Base-by-base conservation (phyloP, 53 echinoderm and acorn worm species). In the Luidia sarsii region DNA sequence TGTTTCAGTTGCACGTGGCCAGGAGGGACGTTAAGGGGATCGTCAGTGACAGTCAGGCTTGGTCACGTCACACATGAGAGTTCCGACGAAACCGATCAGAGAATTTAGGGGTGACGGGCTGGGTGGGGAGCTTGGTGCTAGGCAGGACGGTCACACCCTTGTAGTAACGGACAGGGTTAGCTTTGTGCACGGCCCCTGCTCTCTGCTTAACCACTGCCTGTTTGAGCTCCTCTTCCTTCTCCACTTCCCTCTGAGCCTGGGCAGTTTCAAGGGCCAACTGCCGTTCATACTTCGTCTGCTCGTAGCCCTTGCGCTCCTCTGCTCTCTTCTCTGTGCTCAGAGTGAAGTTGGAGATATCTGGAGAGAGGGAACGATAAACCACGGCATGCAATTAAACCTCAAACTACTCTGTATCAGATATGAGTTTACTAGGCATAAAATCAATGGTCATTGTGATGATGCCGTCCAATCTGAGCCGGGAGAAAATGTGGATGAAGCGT, bases 291-390 rank as follows among this genome's bases (percentile, higher is more conserved):
- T 87, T 88, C 46, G 34, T 57, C 55, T 84, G 71, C 73, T 97
- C 93, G 33, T 73, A 93, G 10, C 68, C 66, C 69, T 91, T 87
- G 52, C 97, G 79, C 29, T 87, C 86, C 19, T 50, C 88, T 0
- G 97, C 90, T 1, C 97, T 86, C 21, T 80, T 81, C 68, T 93
- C 97, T 2, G 91, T 91, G 97, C 93, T 93, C 50, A 97, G 89
- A 51, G 60, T 29, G 36, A 97, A 97, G 31, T 88, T 87, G 28
- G 73, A 83, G 31, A 97, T 89, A 20, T 93, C 93, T 93, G 83
- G 33, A 7, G 55, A 64, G 41, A 64, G 29, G 33, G n/a, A n/a
- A n/a, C n/a, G n/a, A n/a, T n/a, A n/a, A n/a, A 28, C 18, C 32
- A 4, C 50, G 2, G 23, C 14, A 70, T 34, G 48, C n/a, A 21